phyloP scores from a whole-genome alignment of 2,113 vertebrate species.

The Ptychochromis oligacanthus region DNA sequence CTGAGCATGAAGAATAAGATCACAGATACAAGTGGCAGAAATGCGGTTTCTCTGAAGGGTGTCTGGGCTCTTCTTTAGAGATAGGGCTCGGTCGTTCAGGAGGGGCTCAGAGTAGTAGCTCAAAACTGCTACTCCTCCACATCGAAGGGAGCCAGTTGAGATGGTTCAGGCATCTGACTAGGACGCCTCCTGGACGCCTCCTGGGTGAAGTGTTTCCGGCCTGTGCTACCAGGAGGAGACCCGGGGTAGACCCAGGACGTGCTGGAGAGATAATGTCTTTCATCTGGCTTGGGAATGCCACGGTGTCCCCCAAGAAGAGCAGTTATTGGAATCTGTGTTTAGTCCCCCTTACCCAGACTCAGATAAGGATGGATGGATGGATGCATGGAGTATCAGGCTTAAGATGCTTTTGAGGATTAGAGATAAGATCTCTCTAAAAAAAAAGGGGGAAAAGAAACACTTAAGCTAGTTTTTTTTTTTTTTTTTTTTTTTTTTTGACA shows the following conservation, averaged over 20 bases:
- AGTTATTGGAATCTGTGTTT: background rate
- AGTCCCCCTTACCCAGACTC: background rate
- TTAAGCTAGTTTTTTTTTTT: background rate
- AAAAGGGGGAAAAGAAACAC: background rate
- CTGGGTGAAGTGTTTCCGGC: background rate
- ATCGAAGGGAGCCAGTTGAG: background rate
- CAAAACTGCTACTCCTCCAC: background rate
- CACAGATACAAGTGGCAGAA: background rate
- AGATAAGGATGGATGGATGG: background rate
- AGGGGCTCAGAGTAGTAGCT: background rate
- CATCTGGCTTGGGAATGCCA: background rate
- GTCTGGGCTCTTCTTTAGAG: background rate
- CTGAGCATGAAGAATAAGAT: background rate
- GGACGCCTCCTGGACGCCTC: background rate
- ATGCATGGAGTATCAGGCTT: background rate
- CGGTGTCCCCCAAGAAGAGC: background rate
- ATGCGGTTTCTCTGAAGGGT: background rate
- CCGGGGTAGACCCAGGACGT: too few species aligned
- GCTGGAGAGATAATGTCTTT: background rate
- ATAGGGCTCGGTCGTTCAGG: background rate
- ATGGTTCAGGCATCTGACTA: background rate
- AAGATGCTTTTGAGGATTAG: background rate
- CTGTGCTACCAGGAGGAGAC: background rate
- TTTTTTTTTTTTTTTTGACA: background rate
- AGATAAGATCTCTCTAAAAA: background rate